Evolutionary conservation across 2,888 invertebrate genomes (phyloP), one percentile per base, ranked within the genome.

Genomic region (Creontiades dilutus): DNA sequence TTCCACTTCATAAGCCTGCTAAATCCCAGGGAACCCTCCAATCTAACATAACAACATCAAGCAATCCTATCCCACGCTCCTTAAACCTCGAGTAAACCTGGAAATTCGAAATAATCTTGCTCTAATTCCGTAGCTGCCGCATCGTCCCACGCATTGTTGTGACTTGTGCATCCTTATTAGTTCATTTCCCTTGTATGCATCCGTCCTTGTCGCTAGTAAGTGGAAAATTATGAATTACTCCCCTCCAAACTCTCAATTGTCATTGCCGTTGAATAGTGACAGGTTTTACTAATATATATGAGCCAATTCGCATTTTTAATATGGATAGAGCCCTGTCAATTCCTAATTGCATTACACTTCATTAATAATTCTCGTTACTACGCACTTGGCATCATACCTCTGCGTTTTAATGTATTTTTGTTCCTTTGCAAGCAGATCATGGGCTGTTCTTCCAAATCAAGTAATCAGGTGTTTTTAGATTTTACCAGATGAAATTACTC

Each of bases 121-220:
- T 52, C 57, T 57, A 16, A 57, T 57, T 57, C 57, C 57, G 0
- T 57, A 57, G 57, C n/a, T 57, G 57, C 57, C 57, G 57, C 57
- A 57, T 16, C 37, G 37, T 57, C 57, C 57, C 57, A 57, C 57
- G n/a, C 57, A 57, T 57, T 57, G 57, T 57, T 57, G 57, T 57
- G 57, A 57, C 57, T 57, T 57, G n/a, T 57, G 5, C 14, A n/a
- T 57, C 57, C 52, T 57, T 57, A 57, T 57, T 57, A n/a, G 19
- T n/a, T n/a, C 57, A n/a, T 16, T 57, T 57, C 57, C 57, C n/a
- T 57, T 16, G 57, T 57, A 57, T n/a, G n/a, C n/a, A n/a, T 57
- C 57, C 57, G 14, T n/a, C 57, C n/a, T 57, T 57, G 57, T n/a
- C 16, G 16, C n/a, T n/a, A n/a, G 16, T 57, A 57, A 57, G 57